Base-by-base conservation (phyloP, 2,888 invertebrate species). In the Eilema caniola region DNA sequence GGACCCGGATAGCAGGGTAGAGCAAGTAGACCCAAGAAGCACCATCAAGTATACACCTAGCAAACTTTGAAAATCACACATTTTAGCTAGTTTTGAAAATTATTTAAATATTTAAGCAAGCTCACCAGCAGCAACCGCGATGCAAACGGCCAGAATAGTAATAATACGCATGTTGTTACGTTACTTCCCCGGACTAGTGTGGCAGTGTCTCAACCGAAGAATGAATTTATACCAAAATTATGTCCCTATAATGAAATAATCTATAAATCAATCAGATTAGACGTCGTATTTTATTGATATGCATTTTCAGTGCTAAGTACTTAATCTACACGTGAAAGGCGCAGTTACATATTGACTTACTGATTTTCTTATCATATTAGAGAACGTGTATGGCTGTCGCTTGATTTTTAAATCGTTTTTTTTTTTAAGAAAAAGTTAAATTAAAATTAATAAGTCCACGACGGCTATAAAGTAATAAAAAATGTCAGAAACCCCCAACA, bases 171-270 rank as follows among this genome's bases (percentile, higher is more conserved):
- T 62, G 37, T 62, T 62, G 62, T 28, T 37, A 8, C 12, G 31
- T 31, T 61, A 37, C 37, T 62, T 33, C 33, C 23, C 31, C 37
- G 33, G n/a, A 12, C n/a, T 28, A 62, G 33, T 12, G 33, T 37
- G 11, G 23, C n/a, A 7, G n/a, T 37, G n/a, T 14, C 28, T 20
- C 31, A n/a, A 23, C 60, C 89, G 89, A 14, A 89, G 85, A 11
- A 91, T 70, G 20, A 86, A 81, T 28, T 77, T 72, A 67, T 86
- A 61, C 60, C 28, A 28, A 31, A 61, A 61, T 20, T 12, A 14
- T 25, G 23, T 59, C n/a, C 20, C 60, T n/a, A 14, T 28, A 31
- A 61, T 28, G 8, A 28, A 25, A 31, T 12, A 10, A 61, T 14
- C 60, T 28, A 20, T 61, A 59, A 25, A 59, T 59, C 24, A 25